Evolutionary conservation across 2,888 invertebrate genomes (phyloP).

Genomic region (Himalopsyche japonica): DNA sequence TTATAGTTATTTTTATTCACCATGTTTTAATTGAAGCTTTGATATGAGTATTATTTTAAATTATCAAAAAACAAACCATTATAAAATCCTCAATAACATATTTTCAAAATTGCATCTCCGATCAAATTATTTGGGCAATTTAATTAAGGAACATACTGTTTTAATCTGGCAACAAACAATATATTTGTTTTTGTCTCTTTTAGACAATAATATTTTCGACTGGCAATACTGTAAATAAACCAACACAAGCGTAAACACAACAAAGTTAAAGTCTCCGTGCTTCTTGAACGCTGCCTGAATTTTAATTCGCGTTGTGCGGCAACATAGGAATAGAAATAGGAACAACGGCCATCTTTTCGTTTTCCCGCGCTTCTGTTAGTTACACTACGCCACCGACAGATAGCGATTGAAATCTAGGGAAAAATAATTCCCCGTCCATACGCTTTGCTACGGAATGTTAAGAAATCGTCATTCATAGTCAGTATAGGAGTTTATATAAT

Average conservation of each 20-base stretch:
- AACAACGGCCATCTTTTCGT: neutral
- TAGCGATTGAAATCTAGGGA: neutral
- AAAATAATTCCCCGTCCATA: neutral
- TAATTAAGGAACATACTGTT: neutral
- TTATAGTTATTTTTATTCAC: too few relatives aligned
- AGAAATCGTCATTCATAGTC: too few relatives aligned
- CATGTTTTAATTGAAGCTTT: too few relatives aligned
- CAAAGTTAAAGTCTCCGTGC: constrained; percentile 32
- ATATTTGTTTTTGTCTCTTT: neutral
- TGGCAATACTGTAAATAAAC: constrained; percentile 34
- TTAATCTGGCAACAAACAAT: neutral
- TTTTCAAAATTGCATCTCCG: too few relatives aligned
- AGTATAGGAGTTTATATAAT: too few relatives aligned
- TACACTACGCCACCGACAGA: constrained; percentile 8
- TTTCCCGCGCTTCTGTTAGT: constrained; percentile 24
- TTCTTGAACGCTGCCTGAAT: constrained; percentile 29
- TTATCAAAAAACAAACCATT: too few relatives aligned
- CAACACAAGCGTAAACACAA: constrained; percentile 24
- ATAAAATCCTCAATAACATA: too few relatives aligned
- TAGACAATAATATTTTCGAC: constrained; percentile 24
- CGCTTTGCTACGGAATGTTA: neutral
- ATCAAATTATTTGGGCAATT: neutral
- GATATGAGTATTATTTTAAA: too few relatives aligned
- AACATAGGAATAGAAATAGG: constrained; percentile 7
- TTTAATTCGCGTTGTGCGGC: constrained; percentile 27